Percentiles rank a stretch among this genome's conserved stretches.
These are phyloP conservation scores for Lepidothrix coronata DNA, from an alignment of 2,113 vertebrate genomes.

Conservation along the genomic window DNA sequence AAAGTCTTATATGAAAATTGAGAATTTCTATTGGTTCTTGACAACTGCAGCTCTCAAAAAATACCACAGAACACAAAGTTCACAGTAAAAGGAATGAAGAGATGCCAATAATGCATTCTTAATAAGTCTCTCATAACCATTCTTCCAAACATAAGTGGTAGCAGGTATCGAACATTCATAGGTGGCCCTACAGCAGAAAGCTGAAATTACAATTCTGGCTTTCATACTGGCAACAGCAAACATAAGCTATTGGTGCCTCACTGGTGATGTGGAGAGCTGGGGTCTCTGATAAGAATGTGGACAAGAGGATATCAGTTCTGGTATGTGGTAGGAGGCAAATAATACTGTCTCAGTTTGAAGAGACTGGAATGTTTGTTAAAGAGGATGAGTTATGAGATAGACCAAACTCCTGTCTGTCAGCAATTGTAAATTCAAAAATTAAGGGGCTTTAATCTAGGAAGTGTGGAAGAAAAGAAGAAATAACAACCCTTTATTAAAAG, in stretches of 20 bases:
- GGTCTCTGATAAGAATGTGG: neutral
- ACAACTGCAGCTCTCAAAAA: neutral
- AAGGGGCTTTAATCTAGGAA: no score
- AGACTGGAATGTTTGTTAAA: no score
- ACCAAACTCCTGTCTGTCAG: no score
- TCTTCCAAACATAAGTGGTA: neutral
- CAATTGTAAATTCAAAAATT: no score
- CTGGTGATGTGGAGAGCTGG: neutral
- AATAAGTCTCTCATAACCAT: neutral
- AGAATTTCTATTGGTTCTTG: neutral
- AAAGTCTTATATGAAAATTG: neutral
- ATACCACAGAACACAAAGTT: neutral
- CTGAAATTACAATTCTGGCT: neutral
- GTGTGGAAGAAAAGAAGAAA: no score
- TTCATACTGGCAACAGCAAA: neutral
- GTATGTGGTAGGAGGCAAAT: neutral
- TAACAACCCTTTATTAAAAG: no score
- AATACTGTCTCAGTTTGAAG: neutral
- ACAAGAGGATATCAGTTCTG: neutral
- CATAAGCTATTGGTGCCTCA: neutral
- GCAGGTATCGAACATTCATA: neutral
- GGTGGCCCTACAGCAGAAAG: neutral
- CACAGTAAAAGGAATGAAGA: neutral
- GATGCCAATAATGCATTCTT: neutral
- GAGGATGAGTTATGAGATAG: no score